phyloP scores from a whole-genome alignment of 2,888 invertebrate species.

The Elmis aenea region DNA sequence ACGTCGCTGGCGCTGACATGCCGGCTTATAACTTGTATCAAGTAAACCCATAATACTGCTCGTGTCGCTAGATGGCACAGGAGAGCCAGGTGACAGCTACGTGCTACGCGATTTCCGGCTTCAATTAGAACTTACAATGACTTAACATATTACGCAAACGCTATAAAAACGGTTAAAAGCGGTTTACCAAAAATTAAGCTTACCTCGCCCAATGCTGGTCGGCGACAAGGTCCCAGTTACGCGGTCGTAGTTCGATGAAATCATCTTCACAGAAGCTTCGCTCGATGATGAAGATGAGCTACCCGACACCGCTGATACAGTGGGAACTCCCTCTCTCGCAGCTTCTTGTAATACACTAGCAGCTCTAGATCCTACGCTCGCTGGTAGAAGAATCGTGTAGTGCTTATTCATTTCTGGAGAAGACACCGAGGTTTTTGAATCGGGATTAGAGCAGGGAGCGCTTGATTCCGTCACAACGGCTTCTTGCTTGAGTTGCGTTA shows the following conservation, averaged over 20 bases:
- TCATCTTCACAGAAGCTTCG: conserved; percentile 42
- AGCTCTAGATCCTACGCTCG: conserved; percentile 73
- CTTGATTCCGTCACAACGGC: conserved; percentile 31
- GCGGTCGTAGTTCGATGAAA: conserved; percentile 37
- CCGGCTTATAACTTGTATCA: conserved; percentile 45
- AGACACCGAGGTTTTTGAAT: conserved; percentile 31
- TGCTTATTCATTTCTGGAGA: conserved; percentile 64
- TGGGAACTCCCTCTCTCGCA: conserved; percentile 60
- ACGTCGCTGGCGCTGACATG: conserved; percentile 40
- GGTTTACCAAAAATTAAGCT: conserved; percentile 42
- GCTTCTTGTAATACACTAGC: conserved; percentile 75
- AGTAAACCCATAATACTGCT: conserved; percentile 41
- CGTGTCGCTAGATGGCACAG: conserved; percentile 34
- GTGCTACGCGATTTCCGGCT: conserved; percentile 35
- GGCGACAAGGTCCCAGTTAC: conserved; percentile 65
- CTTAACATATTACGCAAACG: too few relatives aligned
- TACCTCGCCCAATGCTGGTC: conserved; percentile 73
- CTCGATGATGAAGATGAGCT: conserved; percentile 37
- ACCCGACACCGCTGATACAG: conserved; percentile 53
- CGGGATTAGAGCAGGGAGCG: conserved; percentile 27
- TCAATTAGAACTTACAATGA: conserved; percentile 36
- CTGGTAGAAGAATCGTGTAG: conserved; percentile 83
- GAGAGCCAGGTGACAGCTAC: conserved; percentile 42
- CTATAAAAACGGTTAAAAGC: too few relatives aligned
- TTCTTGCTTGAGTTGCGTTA: conserved; percentile 47